phyloP scores from a whole-genome alignment of 30 jellyfish, hydroid and myxozoan genomes.

The Hydractinia symbiolongicarpus region DNA sequence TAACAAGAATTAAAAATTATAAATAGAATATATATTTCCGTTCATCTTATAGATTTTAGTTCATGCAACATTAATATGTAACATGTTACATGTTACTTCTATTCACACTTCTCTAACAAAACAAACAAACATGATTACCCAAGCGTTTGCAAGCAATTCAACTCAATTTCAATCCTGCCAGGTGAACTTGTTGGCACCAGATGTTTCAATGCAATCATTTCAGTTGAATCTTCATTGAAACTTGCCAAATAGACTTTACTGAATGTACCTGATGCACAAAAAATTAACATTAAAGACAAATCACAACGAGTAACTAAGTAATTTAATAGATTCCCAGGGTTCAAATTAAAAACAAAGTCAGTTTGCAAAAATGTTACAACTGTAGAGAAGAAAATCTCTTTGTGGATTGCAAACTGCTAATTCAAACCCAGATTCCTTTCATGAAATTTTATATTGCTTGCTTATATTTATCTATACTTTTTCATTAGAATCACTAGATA shows the following conservation, averaged over 20 bases:
- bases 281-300: not conserved
- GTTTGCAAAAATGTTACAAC: not conserved
- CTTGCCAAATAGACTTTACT: constrained; percentile 87
- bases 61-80: too few species aligned
- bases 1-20: too few species aligned
- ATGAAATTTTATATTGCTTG: too few species aligned
- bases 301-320: not conserved
- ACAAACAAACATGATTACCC: constrained; percentile 64
- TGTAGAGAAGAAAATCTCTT: not conserved
- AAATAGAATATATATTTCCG: too few species aligned
- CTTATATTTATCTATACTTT: too few species aligned
- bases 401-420: too few species aligned
- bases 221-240: constrained; percentile 37
- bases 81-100: not conserved
- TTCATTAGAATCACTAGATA: too few species aligned
- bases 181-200: constrained; percentile 97
- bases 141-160: constrained; percentile 73
- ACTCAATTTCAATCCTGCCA: constrained; percentile 71
- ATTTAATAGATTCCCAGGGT: not conserved
- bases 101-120: not conserved
- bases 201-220: constrained; percentile 76
- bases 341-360: not conserved
- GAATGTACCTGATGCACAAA: constrained; percentile 62
- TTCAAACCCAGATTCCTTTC: too few species aligned
- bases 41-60: too few species aligned